Evolutionary conservation across 1,140 invertebrate genomes (phyloP), one percentile per base, ranked within the genome.

Genomic region (Idris sp.): DNA sequence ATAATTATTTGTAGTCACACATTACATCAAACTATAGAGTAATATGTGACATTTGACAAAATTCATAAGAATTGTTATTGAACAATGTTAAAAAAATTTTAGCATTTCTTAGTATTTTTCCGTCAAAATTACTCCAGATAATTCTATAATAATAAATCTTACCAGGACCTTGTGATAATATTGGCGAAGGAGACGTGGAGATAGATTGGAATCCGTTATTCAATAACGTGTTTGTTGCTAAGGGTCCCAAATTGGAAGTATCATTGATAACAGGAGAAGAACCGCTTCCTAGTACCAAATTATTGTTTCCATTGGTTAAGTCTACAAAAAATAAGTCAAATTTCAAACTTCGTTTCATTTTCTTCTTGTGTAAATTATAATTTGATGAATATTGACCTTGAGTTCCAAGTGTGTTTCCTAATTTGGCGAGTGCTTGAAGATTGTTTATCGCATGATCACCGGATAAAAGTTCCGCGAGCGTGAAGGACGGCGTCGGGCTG

Each of bases 361-460:
- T 25, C 8, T 25, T 25, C 22, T 8, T 25, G 22, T 25, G 22
- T 25, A 8, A n/a, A n/a, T n/a, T n/a, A n/a, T n/a, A n/a, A n/a
- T n/a, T n/a, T n/a, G n/a, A n/a, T n/a, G n/a, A 35, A 35, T 13
- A 35, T 35, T 10, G 2, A 40, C 36, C 92, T 86, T 92, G 91
- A 83, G 88, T 89, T 36, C 91, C 92, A 31, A 92, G 87, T 13
- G 86, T 78, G 48, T 87, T 88, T 77, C 94, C 94, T 26, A 97
- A 88, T 86, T 97, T 96, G 40, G 95, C 95, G 46, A 97, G 90
- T 10, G 94, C 94, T 81, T 96, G 94, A 46, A 96, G 88, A 88
- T 96, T 97, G 81, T 95, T 95, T 65, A 94, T 91, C 26, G 94
- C 92, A 83, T 94, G 93, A 81, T 95, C 93, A 18, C 93, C 93